Evolutionary conservation across 2,888 invertebrate species (phyloP).

Genomic region (Diarsia dahlii): DNA sequence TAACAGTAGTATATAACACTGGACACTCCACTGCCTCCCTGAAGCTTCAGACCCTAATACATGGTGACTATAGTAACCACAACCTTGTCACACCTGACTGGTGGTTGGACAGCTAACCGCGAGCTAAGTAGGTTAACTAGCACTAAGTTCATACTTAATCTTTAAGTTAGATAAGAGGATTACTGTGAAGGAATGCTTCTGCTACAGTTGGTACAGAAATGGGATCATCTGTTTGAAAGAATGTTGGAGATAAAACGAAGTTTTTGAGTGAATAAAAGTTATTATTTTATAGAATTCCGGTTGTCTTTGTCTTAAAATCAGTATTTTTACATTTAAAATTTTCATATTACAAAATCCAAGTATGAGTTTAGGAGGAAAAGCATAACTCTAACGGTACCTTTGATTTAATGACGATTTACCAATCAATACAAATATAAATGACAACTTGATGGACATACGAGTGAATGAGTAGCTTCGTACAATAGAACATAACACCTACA

Average conservation of each 20-base stretch:
- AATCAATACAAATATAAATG: not conserved
- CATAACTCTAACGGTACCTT: not conserved
- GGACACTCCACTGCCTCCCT: constrained; percentile 69
- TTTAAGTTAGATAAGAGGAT: constrained; percentile 26
- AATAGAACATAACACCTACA: too few species aligned
- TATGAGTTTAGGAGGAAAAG: not conserved
- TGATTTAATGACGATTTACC: not conserved
- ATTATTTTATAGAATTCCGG: not conserved
- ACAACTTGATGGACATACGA: not conserved
- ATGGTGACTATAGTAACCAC: constrained; percentile 76
- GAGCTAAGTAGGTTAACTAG: constrained; percentile 75
- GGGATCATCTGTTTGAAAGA: constrained; percentile 9
- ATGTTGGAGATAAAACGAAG: constrained; percentile 8
- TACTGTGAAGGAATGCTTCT: constrained; percentile 2
- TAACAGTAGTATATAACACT: constrained; percentile 63
- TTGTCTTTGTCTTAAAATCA: not conserved
- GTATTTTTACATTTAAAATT: not conserved
- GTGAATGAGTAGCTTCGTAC: not conserved
- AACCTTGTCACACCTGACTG: constrained; percentile 83
- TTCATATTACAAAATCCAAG: not conserved
- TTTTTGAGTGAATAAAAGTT: not conserved
- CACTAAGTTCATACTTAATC: constrained; percentile 43
- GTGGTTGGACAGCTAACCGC: constrained; percentile 71
- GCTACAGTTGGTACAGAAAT: constrained; percentile 2
- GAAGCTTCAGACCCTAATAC: constrained; percentile 82